Evolutionary conservation across 2,113 vertebrate species (phyloP), one percentile per base, ranked within the genome.

Genomic region (Pogonocichla stellata): DNA sequence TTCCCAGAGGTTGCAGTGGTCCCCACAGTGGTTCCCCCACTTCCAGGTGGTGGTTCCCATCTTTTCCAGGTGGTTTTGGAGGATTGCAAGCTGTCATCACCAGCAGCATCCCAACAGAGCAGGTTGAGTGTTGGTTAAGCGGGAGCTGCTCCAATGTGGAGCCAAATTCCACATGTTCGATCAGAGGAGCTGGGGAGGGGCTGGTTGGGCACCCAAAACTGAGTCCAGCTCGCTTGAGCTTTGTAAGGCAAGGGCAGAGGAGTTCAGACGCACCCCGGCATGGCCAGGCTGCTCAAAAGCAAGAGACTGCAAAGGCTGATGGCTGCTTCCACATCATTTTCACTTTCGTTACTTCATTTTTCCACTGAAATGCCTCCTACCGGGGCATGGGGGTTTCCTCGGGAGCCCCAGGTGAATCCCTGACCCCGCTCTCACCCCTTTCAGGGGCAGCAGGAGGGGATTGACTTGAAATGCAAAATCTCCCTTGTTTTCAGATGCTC

Each of bases 111-210:
- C 15, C n/a, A 31, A 67, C 53, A 15, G 64, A 54, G 65, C 20
- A 5, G 45, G 18, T 1, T 40, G 58, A 38, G 69, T 1, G 66
- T 33, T 38, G 18, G 31, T 31, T 5, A 2, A 33, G 51, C 1
- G 12, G 53, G 43, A 79, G 45, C 28, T 17, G 40, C 26, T 62
- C 8, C 18, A 11, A 4, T 0, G 0, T 2, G 9, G 69, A 81
- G 31, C 80, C 71, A 10, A 3, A 85, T 58, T 75, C 28, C 22
- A 6, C 0, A 0, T 29, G 23, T 29, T 14, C 0, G 0, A 22
- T 8, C 36, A 18, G 24, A 43, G 24, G 47, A 67, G 47, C 4
- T 4, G 2, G 7, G 25, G 10, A 48, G 20, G 14, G 16, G 8
- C 31, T 51, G 34, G 19, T 5, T 51, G 74, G 50, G 50, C 56